Evolutionary conservation across 2,888 invertebrate species (phyloP).

Genomic region (Lithophane semibrunnea): DNA sequence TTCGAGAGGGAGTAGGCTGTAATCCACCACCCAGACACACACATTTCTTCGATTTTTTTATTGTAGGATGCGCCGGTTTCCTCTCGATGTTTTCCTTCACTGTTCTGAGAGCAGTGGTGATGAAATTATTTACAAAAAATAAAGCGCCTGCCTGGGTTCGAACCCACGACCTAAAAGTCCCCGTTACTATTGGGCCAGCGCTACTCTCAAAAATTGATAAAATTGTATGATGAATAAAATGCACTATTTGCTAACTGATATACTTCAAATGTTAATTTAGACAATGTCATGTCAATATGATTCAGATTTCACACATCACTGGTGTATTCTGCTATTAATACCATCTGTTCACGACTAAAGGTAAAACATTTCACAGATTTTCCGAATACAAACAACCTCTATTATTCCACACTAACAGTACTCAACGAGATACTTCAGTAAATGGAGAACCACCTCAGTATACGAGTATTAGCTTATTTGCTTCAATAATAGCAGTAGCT

Average conservation of each 20-base stretch:
- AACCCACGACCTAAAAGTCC: background rate
- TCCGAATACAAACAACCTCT: constrained; percentile 23
- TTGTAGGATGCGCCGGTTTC: background rate
- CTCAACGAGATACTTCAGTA: constrained; percentile 33
- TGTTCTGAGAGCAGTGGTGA: background rate
- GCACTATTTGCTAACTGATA: background rate
- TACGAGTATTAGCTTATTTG: constrained; percentile 42
- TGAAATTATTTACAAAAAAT: background rate
- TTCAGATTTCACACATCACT: background rate
- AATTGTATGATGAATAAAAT: background rate
- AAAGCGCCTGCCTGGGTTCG: background rate
- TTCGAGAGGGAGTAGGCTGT: no score
- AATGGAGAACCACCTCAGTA: constrained; percentile 27
- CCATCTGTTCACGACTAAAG: background rate
- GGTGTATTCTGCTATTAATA: background rate
- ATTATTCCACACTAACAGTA: constrained; percentile 21
- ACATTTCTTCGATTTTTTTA: no score
- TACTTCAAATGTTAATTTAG: background rate
- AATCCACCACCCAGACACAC: no score
- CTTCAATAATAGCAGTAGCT: constrained; percentile 38
- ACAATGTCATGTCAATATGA: background rate
- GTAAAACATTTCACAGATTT: constrained; percentile 1
- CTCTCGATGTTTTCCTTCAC: background rate
- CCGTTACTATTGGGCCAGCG: no score
- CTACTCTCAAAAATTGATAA: background rate